Evolutionary conservation across 2,113 vertebrate genomes (phyloP).

Genomic region (Carassius gibelio): DNA sequence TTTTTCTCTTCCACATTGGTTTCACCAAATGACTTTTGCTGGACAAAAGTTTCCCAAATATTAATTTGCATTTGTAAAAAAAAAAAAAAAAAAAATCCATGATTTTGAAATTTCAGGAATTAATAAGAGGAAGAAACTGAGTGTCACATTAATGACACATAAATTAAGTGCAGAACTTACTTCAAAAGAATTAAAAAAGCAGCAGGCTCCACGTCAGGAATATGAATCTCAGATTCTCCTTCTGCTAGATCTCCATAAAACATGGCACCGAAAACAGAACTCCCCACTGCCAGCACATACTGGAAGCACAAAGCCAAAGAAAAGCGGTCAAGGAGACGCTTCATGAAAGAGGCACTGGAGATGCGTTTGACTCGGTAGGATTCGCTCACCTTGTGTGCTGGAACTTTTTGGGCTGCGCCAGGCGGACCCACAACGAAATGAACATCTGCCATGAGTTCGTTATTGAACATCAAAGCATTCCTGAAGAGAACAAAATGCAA

Average conservation of each 20-base stretch:
- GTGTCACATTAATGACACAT: no score
- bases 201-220: constrained; percentile 93
- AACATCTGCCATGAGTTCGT: constrained; percentile 94
- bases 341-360: not conserved
- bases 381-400: constrained; percentile 87
- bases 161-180: constrained; percentile 74
- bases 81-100: no score
- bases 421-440: constrained; percentile 90
- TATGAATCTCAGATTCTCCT: constrained; percentile 90
- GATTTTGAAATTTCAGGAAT: not conserved
- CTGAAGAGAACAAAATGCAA: constrained; percentile 65
- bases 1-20: not conserved
- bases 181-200: constrained; percentile 92
- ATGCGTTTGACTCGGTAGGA: not conserved
- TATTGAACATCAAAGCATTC: constrained; percentile 97
- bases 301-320: constrained; percentile 66
- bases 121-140: not conserved
- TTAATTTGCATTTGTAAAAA: not conserved
- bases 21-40: not conserved
- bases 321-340: not conserved
- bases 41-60: not conserved
- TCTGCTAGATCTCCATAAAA: constrained; percentile 95
- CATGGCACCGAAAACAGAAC: constrained; percentile 96
- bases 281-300: constrained; percentile 94
- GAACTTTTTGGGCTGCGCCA: constrained; percentile 85